Base-by-base conservation (phyloP, 2,113 vertebrate species). In the Solea solea region DNA sequence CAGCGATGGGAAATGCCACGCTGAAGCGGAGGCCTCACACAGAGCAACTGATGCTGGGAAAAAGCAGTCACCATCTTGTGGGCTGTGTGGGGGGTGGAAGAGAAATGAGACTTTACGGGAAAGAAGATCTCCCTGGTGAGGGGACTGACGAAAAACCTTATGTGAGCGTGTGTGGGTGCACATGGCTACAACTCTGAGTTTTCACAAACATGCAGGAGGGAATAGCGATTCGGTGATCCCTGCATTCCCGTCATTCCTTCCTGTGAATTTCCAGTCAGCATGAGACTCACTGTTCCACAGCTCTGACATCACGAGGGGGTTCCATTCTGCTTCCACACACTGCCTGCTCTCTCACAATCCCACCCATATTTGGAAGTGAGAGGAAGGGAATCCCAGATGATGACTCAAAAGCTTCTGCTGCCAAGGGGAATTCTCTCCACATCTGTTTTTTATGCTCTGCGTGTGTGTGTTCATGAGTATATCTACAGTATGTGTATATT, bases 311-410 rank as follows among this genome's bases (percentile, higher is more conserved):
- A 90, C 64, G 46, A 64, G 81, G 84, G 86, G 88, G 82, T 87
- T 93, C 89, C 89, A 81, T 82, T 81, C 86, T 67, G 72, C 73
- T 87, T 89, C 80, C 74, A 82, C 87, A 76, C 88, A 84, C 86
- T 70, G 81, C 79, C 86, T 88, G 77, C 83, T 90, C 72, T 44
- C 88, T 74, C 78, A 72, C 85, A 83, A 90, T 90, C 84, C 83
- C 89, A 87, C 88, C 91, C 89, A 93, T 92, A 92, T 93, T 93
- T 91, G 91, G 90, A 92, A 88, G 87, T 70, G 80, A 89, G 86
- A 90, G 89, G 90, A 91, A 93, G 92, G 92, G 92, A 92, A 92
- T 92, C 90, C 92, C 90, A 84, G 84, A 90, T 88, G 85, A 90
- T 91, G 90, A 90, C 90, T 90, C 86, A 90, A 80, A 85, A 66